Evolutionary conservation across 2,888 invertebrate genomes (phyloP).

Genomic region (Galeopsomyia nigrocyanea): DNA sequence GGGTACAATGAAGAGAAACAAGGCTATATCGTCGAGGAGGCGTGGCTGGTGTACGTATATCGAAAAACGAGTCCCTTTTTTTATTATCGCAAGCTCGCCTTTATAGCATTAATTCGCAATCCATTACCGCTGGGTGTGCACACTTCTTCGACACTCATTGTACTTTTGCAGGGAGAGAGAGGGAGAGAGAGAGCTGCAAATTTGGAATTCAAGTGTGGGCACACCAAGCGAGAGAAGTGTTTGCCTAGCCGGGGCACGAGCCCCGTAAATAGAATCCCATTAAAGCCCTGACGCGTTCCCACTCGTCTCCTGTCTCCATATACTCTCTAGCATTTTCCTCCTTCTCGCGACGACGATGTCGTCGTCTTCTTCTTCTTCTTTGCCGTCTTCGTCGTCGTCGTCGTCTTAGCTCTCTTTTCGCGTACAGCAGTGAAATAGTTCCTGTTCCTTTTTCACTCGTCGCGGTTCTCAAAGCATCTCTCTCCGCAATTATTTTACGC

Average conservation of each 20-base stretch:
- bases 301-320: slow-evolving; percentile 51
- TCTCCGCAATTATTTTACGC: slow-evolving; percentile 38
- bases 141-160: too few species aligned
- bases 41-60: too few species aligned
- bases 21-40: too few species aligned
- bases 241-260: slow-evolving; percentile 64
- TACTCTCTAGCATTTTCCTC: slow-evolving; percentile 13
- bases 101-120: too few species aligned
- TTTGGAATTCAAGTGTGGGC: slow-evolving; percentile 28
- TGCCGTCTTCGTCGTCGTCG: slow-evolving; percentile 5
- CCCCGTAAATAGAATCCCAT: slow-evolving; percentile 67
- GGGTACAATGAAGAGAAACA: too few species aligned
- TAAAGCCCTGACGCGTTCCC: slow-evolving; percentile 62
- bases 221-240: slow-evolving; percentile 54
- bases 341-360: not conserved
- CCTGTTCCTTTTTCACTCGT: slow-evolving; percentile 19
- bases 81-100: too few species aligned
- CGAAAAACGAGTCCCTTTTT: too few species aligned
- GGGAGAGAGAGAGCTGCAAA: too few species aligned
- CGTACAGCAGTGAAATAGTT: not conserved
- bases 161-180: too few species aligned
- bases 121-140: too few species aligned
- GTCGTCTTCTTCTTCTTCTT: not conserved
- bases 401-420: slow-evolving; percentile 21
- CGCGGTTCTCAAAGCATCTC: slow-evolving; percentile 14